phyloP scores from a whole-genome alignment of 2,797 vertebrate genomes.

The Microhierax caerulescens region DNA sequence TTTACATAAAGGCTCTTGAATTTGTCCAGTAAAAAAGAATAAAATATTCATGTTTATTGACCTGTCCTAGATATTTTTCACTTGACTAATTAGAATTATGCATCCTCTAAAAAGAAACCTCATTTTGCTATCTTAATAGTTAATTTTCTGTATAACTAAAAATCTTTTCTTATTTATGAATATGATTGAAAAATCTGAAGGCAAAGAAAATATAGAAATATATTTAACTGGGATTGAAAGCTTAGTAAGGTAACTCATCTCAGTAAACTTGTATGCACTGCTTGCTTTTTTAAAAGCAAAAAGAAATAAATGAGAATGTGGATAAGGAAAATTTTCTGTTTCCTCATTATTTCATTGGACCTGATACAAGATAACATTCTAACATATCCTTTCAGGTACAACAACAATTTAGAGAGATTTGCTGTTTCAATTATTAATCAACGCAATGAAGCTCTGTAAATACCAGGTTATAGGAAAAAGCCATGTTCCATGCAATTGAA shows the following conservation, averaged over 20 bases:
- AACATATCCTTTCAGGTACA: not conserved
- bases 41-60: not conserved
- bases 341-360: not conserved
- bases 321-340: not conserved
- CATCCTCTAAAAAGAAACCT: not conserved
- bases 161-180: not conserved
- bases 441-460: not conserved
- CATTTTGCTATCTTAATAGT: not conserved
- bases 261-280: accelerated
- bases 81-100: not conserved
- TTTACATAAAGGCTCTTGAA: not conserved
- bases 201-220: not conserved
- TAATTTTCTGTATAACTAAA: not conserved
- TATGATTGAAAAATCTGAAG: not conserved
- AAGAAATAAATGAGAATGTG: not conserved
- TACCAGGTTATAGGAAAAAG: not conserved
- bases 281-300: not conserved
- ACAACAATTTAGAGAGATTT: not conserved
- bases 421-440: not conserved
- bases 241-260: not conserved
- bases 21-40: not conserved
- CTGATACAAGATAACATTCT: not conserved
- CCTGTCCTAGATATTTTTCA: not conserved
- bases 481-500: not conserved
- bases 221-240: not conserved